Base-by-base conservation (phyloP, 2,797 vertebrate genomes). In the Orestias chungarensis region DNA sequence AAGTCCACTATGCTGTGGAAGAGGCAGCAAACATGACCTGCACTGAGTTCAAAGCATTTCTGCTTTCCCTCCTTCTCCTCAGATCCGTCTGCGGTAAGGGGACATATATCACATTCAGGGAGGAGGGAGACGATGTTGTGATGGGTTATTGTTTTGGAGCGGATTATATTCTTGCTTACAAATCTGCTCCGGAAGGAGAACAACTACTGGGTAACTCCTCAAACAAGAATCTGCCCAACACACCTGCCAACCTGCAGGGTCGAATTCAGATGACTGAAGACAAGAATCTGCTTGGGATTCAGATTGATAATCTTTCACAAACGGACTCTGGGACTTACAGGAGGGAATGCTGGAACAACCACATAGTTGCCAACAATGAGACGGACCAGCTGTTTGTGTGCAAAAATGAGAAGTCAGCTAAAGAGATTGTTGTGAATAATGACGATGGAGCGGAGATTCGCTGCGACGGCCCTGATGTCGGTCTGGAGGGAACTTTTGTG, bases 191-290 rank as follows among this genome's bases (percentile, higher is more conserved):
- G 0, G 74, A 78, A 3, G 90, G 88, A 73, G 83, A 89, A 65
- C 85, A 87, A 82, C 88, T 95, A 43, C 68, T 95, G 29, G 87
- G 87, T 4, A 94, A 94, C 80, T 93, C 88, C n/a, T 94, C 93
- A 4, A 61, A 35, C 0, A 3, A 27, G 1, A 52, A 9, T 38
- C 1, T 20, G 0, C 0, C 75, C 15, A 0, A 73, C 33, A 47
- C 67, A 1, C 73, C 69, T 68, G 85, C 90, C 11, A 40, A 89
- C 73, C 80, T 93, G 10, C 64, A n/a, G 68, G 87, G 66, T 46
- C 90, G 93, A 11, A 64, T 93, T 68, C 23, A 0, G 23, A 15
- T 88, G 79, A 85, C 4, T 20, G n/a, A 44, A 1, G 8, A 74
- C 0, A 0, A 10, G 0, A 35, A 74, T 1, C 82, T 94, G 57